Evolutionary conservation across 2,113 vertebrate genomes (phyloP).

Genomic region (Chlorocebus sabaeus): DNA sequence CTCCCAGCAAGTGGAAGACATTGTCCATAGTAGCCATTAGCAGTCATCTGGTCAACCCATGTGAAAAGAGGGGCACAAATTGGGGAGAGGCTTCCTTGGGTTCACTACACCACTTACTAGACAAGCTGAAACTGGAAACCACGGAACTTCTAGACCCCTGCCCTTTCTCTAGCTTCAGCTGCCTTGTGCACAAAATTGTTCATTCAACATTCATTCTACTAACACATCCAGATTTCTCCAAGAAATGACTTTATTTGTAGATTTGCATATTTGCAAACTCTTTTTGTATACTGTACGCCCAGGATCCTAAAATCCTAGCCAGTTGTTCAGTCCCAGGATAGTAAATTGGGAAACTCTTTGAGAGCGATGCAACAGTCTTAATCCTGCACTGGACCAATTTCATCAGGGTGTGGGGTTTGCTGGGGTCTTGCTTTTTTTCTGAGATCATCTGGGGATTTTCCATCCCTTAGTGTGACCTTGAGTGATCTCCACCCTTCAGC

Average conservation of each 20-base stretch:
- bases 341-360: neutral
- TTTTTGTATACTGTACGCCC: neutral
- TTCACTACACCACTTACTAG: neutral
- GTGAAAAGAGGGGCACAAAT: neutral
- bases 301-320: neutral
- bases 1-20: neutral
- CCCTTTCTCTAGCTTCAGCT: neutral
- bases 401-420: neutral
- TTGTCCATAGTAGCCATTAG: neutral
- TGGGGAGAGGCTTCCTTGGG: neutral
- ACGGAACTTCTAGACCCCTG: neutral
- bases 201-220: neutral
- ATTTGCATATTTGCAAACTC: neutral
- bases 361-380: neutral
- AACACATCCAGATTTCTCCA: neutral
- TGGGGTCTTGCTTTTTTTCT: neutral
- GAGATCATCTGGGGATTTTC: conserved; percentile 29
- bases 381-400: neutral
- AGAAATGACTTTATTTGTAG: neutral
- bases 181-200: neutral
- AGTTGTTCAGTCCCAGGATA: neutral
- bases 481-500: neutral
- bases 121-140: neutral
- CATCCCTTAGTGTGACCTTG: neutral
- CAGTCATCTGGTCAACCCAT: neutral